phyloP scores from a whole-genome alignment of 2,888 invertebrate genomes.

The Calephelis perditalis region DNA sequence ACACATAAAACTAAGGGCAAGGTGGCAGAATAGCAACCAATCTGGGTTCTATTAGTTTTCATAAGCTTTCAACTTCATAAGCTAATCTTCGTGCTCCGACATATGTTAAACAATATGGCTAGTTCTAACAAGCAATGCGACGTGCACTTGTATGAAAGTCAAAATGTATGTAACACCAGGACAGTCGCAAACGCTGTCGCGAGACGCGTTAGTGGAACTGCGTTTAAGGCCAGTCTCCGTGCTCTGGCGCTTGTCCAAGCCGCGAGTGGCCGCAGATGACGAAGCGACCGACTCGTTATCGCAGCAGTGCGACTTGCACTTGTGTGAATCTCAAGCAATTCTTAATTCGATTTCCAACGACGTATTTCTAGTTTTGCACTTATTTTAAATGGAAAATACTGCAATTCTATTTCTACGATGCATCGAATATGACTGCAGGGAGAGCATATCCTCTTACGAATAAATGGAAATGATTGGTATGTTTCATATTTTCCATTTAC shows the following conservation, averaged over 20 bases:
- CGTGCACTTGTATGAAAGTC: too few relatives aligned
- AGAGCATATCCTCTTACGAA: too few relatives aligned
- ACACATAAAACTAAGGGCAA: too few relatives aligned
- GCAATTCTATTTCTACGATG: constrained; percentile 1
- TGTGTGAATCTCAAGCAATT: constrained; percentile 22
- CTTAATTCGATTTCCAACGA: constrained; percentile 25
- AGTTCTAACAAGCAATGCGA: too few relatives aligned
- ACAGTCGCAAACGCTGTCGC: background rate
- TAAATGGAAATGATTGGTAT: too few relatives aligned
- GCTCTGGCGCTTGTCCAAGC: constrained; percentile 61
- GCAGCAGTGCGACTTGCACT: constrained; percentile 26
- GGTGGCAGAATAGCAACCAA: too few relatives aligned
- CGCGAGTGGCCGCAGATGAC: constrained; percentile 65
- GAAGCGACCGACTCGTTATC: constrained; percentile 50
- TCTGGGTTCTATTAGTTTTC: too few relatives aligned
- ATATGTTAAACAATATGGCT: too few relatives aligned
- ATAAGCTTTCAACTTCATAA: too few relatives aligned
- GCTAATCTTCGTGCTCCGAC: too few relatives aligned
- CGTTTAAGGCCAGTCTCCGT: constrained; percentile 36
- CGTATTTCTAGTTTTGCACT: constrained; percentile 16
- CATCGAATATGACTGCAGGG: background rate
- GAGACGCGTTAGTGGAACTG: constrained; percentile 13
- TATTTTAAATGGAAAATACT: constrained; percentile 11
- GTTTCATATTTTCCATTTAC: too few relatives aligned
- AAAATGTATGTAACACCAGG: too few relatives aligned